Conservation (phyloP, 2,888 invertebrate genomes). For the Litoditis marina region DNA sequence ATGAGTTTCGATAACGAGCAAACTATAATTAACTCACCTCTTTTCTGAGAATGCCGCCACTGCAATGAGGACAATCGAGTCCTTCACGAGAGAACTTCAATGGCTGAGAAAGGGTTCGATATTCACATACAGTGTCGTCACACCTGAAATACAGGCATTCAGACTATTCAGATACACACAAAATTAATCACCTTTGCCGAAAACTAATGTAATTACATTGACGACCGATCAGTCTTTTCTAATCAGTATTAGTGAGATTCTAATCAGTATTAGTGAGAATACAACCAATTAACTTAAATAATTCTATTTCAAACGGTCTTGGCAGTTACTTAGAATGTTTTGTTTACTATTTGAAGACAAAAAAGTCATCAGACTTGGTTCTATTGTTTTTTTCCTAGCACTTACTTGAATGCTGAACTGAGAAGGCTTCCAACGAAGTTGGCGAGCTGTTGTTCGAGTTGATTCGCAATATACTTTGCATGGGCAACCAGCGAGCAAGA, state of each 20-base stretch:
- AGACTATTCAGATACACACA: too few relatives aligned
- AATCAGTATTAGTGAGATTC: too few relatives aligned
- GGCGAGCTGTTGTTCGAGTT: conserved; percentile 20
- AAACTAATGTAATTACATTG: not conserved
- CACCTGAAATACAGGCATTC: conserved; percentile 29
- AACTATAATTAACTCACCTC: conserved; percentile 21
- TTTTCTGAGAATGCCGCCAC: conserved; percentile 41
- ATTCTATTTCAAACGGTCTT: too few relatives aligned
- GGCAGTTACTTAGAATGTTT: too few relatives aligned
- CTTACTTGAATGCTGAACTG: conserved; percentile 20
- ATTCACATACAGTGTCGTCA: conserved; percentile 46
- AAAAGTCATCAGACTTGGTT: not conserved
- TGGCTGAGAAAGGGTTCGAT: conserved; percentile 23
- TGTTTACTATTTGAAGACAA: not conserved
- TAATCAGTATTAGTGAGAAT: too few relatives aligned
- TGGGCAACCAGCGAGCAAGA: not conserved
- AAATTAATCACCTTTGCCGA: not conserved
- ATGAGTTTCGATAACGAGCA: too few relatives aligned
- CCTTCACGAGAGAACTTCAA: conserved; percentile 41
- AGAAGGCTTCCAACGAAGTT: conserved; percentile 27
- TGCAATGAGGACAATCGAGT: conserved; percentile 45
- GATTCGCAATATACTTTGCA: conserved; percentile 19
- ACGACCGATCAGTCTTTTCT: not conserved
- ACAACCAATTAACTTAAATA: too few relatives aligned
- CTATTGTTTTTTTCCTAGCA: not conserved